Evolutionary conservation across 2,113 vertebrate species (phyloP), one percentile per base, ranked within the genome.

Genomic region (Rhizomys pruinosus): DNA sequence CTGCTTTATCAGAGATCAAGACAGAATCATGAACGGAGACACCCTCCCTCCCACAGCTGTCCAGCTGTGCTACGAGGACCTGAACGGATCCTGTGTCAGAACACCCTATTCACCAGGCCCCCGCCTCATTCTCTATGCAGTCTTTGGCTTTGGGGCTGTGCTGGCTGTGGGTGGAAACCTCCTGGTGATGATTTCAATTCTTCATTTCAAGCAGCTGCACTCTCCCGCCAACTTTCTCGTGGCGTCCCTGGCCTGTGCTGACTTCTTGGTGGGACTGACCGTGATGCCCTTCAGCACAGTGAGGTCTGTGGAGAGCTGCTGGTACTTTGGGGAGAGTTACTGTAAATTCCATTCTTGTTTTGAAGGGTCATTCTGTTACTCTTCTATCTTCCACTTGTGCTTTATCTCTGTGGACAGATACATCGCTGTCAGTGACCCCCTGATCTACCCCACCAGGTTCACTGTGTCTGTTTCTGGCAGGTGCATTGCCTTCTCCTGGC

Each of bases 251-350:
- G 98, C 98, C 42, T 95, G 96, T 0, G 97, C 97, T 17, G 98
- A 98, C 95, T 97, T 98, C 72, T 84, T 98, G 17, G 89, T 98
- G 73, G 98, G 98, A 59, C 78, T 92, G 37, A 61, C 98, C 22
- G 22, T 99, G 92, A 98, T 99, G 98, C 98, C 99, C 34, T 98
- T 98, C 84, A 98, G 98, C 64, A 97, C 97, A 95, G 97, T 98
- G 68, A 98, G 98, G 44, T 98, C 98, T 0, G 97, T 99, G 76
- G 98, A 99, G 92, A 96, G 97, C 66, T 99, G 98, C 94, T 99
- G 98, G 98, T 98, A 98, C 92, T 98, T 99, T 66, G 98, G 98
- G 5, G 72, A 98, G 0, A 37, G 92, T 13, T 98, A 98, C 87
- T 99, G 98, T 96, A 98, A 98, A 95, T 96, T 98, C 47, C 98